Evolutionary conservation across 2,113 vertebrate species (phyloP).

Genomic region (Stegostoma tigrinum): DNA sequence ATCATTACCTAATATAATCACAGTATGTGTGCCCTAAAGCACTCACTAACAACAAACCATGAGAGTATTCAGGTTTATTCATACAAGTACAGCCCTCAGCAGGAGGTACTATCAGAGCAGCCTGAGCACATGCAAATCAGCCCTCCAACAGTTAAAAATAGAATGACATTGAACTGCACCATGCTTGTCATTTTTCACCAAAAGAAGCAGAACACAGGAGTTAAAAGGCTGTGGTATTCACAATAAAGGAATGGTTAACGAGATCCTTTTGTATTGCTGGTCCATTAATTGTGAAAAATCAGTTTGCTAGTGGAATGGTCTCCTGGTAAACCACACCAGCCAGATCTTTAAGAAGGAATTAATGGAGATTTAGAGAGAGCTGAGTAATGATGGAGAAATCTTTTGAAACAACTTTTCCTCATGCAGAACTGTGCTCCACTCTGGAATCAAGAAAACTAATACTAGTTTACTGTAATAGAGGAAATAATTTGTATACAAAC

Average conservation of each 20-base stretch:
- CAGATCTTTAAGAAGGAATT: background rate
- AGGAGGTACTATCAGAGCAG: background rate
- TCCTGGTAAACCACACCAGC: background rate
- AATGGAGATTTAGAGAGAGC: too few species aligned
- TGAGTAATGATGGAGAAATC: background rate
- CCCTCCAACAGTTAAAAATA: background rate
- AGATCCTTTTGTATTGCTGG: background rate
- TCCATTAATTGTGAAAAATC: background rate
- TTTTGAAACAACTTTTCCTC: background rate
- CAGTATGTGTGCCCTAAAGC: background rate
- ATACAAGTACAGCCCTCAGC: background rate
- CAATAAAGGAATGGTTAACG: background rate
- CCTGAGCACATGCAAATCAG: background rate
- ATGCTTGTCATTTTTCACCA: background rate
- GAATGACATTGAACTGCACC: background rate
- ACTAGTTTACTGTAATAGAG: background rate
- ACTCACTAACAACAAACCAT: background rate
- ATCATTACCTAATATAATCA: background rate
- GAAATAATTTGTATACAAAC: constrained; percentile 22
- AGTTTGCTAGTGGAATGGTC: background rate
- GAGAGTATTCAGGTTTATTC: background rate
- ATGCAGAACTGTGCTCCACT: background rate
- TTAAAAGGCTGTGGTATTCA: background rate
- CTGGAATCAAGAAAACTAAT: background rate
- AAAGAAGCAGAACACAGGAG: background rate